phyloP scores from a whole-genome alignment of 2,113 vertebrate genomes.

The Odontophorus gujanensis region DNA sequence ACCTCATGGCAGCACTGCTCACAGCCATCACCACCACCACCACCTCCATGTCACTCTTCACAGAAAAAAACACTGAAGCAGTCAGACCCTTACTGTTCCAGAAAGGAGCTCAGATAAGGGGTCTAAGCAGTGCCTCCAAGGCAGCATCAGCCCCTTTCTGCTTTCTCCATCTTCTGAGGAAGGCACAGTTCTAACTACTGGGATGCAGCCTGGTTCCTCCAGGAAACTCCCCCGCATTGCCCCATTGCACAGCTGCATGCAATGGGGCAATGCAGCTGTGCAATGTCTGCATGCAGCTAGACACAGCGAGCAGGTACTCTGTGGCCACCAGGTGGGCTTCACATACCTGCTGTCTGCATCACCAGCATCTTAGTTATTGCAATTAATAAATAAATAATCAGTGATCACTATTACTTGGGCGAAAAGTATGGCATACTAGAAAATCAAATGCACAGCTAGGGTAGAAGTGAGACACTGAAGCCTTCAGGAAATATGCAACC shows the following conservation, averaged over 20 bases:
- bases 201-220: not conserved
- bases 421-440: not conserved
- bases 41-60: not conserved
- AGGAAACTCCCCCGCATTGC: not conserved
- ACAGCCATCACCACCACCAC: not conserved
- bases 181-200: not conserved
- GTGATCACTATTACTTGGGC: not conserved
- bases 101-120: not conserved
- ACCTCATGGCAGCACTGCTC: rapidly evolving
- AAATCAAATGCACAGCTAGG: not conserved
- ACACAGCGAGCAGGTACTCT: not conserved
- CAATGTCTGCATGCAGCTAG: rapidly evolving
- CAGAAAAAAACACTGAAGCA: not conserved
- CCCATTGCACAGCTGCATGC: rapidly evolving
- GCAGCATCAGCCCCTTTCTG: not conserved
- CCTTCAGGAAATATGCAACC: not conserved
- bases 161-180: not conserved
- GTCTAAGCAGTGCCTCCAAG: rapidly evolving
- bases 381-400: not conserved
- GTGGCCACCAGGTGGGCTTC: not conserved
- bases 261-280: too few species aligned
- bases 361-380: not conserved
- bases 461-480: not conserved
- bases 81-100: not conserved
- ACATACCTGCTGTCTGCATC: not conserved